Evolutionary conservation across 2,888 invertebrate genomes (phyloP), one percentile per base, ranked within the genome.

Genomic region (Unio delphinus): DNA sequence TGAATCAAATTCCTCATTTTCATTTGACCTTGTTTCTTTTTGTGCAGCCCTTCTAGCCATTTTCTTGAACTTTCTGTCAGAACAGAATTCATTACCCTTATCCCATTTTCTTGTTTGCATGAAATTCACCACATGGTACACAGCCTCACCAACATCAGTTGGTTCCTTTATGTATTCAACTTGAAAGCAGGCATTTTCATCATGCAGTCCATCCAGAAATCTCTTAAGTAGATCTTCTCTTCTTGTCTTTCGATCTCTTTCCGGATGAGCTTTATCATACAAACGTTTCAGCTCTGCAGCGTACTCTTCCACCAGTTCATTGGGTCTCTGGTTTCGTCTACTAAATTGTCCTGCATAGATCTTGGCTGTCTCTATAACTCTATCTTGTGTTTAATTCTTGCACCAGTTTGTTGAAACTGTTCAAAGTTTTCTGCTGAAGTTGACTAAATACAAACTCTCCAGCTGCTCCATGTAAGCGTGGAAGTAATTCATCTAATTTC

Each of bases 91-190:
- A 28, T 28, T 28, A 28, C 28, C 28, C 28, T 28, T 28, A 4
- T 28, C 28, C 28, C 67, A 6, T 8, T 28, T 23, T 28, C 62
- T 67, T 15, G 62, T 67, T 54, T 61, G 61, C 11, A 67, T 56
- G 26, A 64, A 64, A n/a, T 30, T 54, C 55, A 55, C 64, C n/a
- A 54, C 64, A 55, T 64, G 55, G 30, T 54, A 55, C 23, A 64
- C 64, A 55, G 55, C 64, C 54, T 64, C 64, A 18, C 55, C 64
- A 64, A 64, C 30, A 26, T 18, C 56, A 17, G 55, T 55, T 20
- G 55, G 64, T 56, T 64, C 64, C 55, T 64, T 64, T 23, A 55
- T n/a, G 26, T 55, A 64, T 54, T 64, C 64, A 15, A 64, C 55
- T 23, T 64, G 55, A 54, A 64, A 64, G 55, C 56, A 55, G 2